phyloP scores from a whole-genome alignment of 1,140 invertebrate species.

The Wasmannia auropunctata region DNA sequence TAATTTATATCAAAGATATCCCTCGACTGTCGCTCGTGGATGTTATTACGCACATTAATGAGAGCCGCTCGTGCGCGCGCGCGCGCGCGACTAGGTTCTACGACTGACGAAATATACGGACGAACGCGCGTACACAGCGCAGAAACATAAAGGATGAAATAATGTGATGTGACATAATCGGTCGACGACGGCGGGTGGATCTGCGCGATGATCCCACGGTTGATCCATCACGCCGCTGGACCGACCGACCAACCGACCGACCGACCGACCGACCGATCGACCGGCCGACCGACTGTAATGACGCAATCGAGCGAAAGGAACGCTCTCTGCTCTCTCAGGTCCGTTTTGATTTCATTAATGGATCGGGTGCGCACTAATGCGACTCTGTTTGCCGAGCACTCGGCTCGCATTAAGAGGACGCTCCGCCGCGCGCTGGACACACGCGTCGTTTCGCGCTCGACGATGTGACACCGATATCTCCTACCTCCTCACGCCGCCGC shows the following conservation, averaged over 20 bases:
- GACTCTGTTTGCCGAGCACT: constrained; percentile 79
- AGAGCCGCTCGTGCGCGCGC: constrained; percentile 23
- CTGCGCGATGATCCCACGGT: constrained; percentile 63
- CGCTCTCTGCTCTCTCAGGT: constrained; percentile 52
- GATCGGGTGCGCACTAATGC: constrained; percentile 78
- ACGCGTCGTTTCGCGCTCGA: constrained; percentile 73
- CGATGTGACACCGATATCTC: constrained; percentile 60
- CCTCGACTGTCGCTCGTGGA: constrained; percentile 66
- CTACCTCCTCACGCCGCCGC: background rate
- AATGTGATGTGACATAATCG: constrained; percentile 70
- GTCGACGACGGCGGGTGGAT: constrained; percentile 17
- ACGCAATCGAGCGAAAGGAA: constrained; percentile 70
- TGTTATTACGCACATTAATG: constrained; percentile 73
- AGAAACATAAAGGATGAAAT: constrained; percentile 71
- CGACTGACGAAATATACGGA: constrained; percentile 65
- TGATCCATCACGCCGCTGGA: constrained; percentile 29
- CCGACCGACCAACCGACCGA: constrained; percentile 12
- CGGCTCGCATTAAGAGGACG: constrained; percentile 76
- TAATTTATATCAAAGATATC: constrained; percentile 72
- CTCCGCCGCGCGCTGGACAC: constrained; percentile 61
- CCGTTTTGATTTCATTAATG: constrained; percentile 81
- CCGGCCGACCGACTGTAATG: constrained; percentile 45
- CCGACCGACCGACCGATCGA: background rate
- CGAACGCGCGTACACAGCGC: constrained; percentile 11
- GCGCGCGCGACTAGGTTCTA: constrained; percentile 34